A percentile compares a stretch with the other conserved stretches of the same genome.
These are phyloP conservation scores for Rhagium mordax DNA, from an alignment of 2,888 invertebrate genomes.

Conservation along the genomic window DNA sequence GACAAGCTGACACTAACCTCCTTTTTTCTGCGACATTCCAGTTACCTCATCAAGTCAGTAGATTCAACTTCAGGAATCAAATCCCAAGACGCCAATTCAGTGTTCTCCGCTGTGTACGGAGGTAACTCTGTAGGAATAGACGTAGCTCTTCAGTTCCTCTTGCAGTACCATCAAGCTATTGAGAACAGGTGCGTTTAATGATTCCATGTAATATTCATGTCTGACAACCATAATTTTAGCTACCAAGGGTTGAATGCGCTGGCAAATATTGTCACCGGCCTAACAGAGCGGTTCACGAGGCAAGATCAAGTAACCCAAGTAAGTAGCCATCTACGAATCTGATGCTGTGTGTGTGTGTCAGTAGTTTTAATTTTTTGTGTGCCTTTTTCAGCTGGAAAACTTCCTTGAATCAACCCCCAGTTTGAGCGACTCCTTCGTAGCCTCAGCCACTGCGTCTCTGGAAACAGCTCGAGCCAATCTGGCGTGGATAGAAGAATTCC, in stretches of 20 bases:
- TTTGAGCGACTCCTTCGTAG: slow-evolving; percentile 38
- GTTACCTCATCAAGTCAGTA: slow-evolving; percentile 55
- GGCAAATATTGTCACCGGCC: slow-evolving; percentile 63
- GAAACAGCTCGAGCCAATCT: slow-evolving; percentile 39
- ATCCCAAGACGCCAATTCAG: slow-evolving; percentile 66
- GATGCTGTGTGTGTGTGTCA: too few species aligned
- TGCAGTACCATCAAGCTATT: slow-evolving; percentile 62
- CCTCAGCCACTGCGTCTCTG: slow-evolving; percentile 35
- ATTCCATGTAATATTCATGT: neutral
- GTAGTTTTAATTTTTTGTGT: too few species aligned
- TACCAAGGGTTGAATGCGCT: slow-evolving; percentile 67
- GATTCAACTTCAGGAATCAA: slow-evolving; percentile 67
- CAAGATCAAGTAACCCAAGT: slow-evolving; percentile 57
- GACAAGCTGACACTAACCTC: neutral
- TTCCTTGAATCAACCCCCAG: slow-evolving; percentile 36
- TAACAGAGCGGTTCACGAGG: slow-evolving; percentile 61
- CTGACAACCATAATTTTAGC: slow-evolving; percentile 54
- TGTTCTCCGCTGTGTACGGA: slow-evolving; percentile 45
- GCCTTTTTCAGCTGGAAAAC: slow-evolving; percentile 36
- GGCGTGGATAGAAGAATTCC: slow-evolving; percentile 38
- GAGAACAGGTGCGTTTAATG: slow-evolving; percentile 38
- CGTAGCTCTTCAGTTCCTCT: slow-evolving; percentile 72
- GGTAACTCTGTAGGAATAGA: slow-evolving; percentile 68
- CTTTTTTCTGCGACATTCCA: slow-evolving; percentile 19
- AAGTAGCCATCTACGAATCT: too few species aligned